Evolutionary conservation across 2,113 vertebrate species (phyloP), one percentile per base, ranked within the genome.

Genomic region (Myxocyprinus asiaticus): DNA sequence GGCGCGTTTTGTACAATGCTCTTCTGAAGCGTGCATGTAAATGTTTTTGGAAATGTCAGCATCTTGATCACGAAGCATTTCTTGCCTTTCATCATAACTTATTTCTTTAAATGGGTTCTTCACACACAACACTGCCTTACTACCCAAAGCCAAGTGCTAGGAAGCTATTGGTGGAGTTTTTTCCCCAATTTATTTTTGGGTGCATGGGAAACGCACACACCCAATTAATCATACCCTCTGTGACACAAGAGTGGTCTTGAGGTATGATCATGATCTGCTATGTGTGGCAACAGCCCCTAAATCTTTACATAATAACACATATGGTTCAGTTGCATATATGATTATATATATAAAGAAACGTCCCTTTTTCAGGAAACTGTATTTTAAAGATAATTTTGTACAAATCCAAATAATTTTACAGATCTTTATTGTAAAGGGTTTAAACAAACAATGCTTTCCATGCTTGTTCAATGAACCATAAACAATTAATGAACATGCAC

Each of bases 191-290:
- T 63, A 64, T 70, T 63, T 63, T 75, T 79, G 45, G 89, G 85
- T 86, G 82, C 89, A 90, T 89, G 86, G 88, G 90, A 91, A 90
- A 91, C 85, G 86, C 86, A 90, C 89, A 90, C 90, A 91, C 90
- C 89, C 89, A 89, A 91, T 91, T 92, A 91, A 92, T 93, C 89
- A 92, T 82, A 91, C 86, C 90, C 88, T 90, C 82, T 83, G 64
- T 82, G 87, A 78, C 82, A 85, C 83, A 82, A 86, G 68, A 80
- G 85, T 68, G 67, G 82, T 88, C 82, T 59, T 86, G 87, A 89
- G 87, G 61, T 82, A 86, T 86, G 86, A 88, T 84, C 88, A 89
- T 85, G 83, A 81, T 82, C 83, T 51, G 80, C 58, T 33, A 33
- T 81, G 78, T 82, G 70, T 78, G 70, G 51, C 61, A 73, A 71